phyloP scores from a whole-genome alignment of 2,113 vertebrate species.

The Rhipidura dahli region DNA sequence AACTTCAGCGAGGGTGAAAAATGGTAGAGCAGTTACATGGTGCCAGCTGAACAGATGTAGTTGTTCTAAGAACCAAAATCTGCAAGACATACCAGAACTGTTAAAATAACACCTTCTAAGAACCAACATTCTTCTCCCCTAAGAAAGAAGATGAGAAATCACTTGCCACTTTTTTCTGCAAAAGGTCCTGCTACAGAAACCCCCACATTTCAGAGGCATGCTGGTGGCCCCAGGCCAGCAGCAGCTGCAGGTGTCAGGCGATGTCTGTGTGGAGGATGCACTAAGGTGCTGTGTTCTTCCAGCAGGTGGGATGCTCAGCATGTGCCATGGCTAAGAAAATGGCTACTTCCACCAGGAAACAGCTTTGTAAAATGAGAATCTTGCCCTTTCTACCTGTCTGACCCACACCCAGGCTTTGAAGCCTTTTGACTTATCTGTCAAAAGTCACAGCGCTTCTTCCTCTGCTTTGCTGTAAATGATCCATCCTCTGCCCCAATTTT shows the following conservation, averaged over 20 bases:
- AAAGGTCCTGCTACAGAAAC: not conserved
- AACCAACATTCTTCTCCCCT: not conserved
- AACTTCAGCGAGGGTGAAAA: not conserved
- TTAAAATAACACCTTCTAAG: not conserved
- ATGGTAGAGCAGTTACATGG: not conserved
- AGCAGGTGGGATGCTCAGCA: not conserved
- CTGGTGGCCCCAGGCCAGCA: not conserved
- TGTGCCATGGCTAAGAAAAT: fast-evolving
- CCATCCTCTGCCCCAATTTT: not conserved
- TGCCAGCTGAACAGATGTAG: not conserved
- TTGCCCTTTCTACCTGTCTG: not conserved
- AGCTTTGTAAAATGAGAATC: not conserved
- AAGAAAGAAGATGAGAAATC: not conserved
- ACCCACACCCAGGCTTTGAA: not conserved
- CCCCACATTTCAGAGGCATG: not conserved
- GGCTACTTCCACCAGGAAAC: not conserved
- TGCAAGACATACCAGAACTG: not conserved
- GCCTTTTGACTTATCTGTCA: not conserved
- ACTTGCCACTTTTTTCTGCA: not conserved
- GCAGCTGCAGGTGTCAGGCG: not conserved
- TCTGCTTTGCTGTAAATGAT: not conserved
- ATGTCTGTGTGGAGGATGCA: not conserved
- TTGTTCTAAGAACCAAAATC: not conserved
- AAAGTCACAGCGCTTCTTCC: not conserved
- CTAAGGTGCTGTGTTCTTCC: not conserved